These are phyloP conservation scores for Hirundo rustica DNA, from an alignment of 2,797 vertebrate genomes.

Conservation along the genomic window DNA sequence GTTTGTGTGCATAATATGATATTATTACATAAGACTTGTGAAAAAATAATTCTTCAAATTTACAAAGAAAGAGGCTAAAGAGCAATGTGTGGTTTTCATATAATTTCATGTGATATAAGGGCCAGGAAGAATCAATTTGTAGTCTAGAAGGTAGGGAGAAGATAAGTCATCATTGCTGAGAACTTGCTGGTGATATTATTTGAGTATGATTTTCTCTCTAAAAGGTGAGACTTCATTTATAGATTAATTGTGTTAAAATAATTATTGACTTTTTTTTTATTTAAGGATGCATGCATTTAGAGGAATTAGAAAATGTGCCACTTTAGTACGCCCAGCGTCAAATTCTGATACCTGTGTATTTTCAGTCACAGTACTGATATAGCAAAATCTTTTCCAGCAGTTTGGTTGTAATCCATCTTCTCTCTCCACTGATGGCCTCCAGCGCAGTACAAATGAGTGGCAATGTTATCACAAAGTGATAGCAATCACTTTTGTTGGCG, in stretches of 20 bases:
- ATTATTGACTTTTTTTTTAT: background rate
- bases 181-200: slow-evolving; percentile 86
- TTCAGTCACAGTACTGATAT: background rate
- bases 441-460: background rate
- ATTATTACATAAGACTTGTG: background rate
- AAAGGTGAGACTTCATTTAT: slow-evolving; percentile 75
- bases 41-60: background rate
- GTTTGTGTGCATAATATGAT: background rate
- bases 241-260: background rate
- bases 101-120: slow-evolving; percentile 2
- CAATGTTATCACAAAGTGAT: background rate
- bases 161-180: slow-evolving; percentile 83
- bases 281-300: background rate
- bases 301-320: background rate
- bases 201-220: slow-evolving; percentile 88
- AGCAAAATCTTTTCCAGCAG: background rate
- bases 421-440: background rate
- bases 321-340: background rate
- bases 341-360: background rate
- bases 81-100: background rate
- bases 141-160: slow-evolving; percentile 84
- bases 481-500: background rate
- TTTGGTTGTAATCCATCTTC: background rate
- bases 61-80: background rate
- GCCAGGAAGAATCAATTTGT: slow-evolving; percentile 52